Evolutionary conservation across 2,113 vertebrate genomes (phyloP).

Genomic region (Phocoena phocoena): DNA sequence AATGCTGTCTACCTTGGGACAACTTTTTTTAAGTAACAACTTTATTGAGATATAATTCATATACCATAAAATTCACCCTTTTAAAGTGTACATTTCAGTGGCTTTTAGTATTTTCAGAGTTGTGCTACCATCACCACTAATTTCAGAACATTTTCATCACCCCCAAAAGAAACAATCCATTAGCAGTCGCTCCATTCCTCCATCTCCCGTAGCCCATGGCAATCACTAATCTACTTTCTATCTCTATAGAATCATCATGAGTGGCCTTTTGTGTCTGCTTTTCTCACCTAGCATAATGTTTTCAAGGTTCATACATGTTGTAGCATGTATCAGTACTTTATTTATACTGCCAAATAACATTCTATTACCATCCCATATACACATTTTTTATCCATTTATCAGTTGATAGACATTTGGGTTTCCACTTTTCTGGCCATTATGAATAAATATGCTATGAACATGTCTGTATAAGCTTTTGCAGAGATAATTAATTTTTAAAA

Average conservation of each 20-base stretch:
- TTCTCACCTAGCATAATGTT: neutral
- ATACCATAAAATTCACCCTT: neutral
- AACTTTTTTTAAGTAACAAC: neutral
- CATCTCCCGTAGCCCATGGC: neutral
- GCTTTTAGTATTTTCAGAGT: neutral
- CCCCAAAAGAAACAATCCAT: neutral
- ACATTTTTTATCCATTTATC: slow-evolving; percentile 16
- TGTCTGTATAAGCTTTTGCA: neutral
- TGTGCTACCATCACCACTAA: neutral
- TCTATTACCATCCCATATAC: neutral
- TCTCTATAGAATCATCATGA: neutral
- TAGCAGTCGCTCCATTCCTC: neutral
- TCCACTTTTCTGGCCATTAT: slow-evolving; percentile 10
- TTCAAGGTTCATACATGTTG: neutral
- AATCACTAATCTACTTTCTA: neutral
- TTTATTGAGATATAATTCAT: neutral
- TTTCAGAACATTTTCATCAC: neutral
- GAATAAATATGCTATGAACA: neutral
- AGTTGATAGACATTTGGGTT: neutral
- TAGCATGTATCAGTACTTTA: neutral
- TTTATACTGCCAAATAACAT: slow-evolving; percentile 9
- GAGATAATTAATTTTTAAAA: neutral
- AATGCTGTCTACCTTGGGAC: neutral
- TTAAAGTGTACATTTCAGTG: neutral
- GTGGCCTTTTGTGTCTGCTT: neutral